These are phyloP conservation scores for Diadumene lineata DNA, from an alignment of 92 coral and sea anemone species.

Conservation along the genomic window DNA sequence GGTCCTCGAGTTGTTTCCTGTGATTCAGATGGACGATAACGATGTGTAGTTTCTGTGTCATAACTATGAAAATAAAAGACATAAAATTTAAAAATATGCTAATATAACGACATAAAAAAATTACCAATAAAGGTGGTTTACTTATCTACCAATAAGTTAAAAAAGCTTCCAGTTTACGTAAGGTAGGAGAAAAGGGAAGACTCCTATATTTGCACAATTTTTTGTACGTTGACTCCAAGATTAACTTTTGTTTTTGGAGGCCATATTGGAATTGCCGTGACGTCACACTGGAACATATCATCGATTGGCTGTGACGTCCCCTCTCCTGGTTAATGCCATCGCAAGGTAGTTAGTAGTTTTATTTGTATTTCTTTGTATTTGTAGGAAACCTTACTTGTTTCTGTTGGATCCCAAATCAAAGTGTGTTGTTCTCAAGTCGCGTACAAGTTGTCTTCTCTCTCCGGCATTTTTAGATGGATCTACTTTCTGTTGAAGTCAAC, in stretches of 20 bases:
- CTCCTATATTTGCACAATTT: too few species aligned
- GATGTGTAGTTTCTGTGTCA: slow-evolving; percentile 40
- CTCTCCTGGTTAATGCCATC: too few species aligned
- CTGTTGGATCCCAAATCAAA: slow-evolving; percentile 68
- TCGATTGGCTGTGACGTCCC: too few species aligned
- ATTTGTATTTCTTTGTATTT: too few species aligned
- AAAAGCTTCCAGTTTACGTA: too few species aligned
- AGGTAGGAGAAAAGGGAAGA: too few species aligned
- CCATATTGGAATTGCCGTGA: too few species aligned
- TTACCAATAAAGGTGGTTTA: not conserved
- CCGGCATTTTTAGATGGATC: slow-evolving; percentile 52
- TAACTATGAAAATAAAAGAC: slow-evolving; percentile 23
- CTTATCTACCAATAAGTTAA: too few species aligned
- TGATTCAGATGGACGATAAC: slow-evolving; percentile 16
- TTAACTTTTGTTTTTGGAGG: too few species aligned
- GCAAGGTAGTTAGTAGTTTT: too few species aligned
- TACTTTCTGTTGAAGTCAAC: slow-evolving; percentile 23
- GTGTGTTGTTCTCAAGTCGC: slow-evolving; percentile 77
- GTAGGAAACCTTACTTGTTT: slow-evolving; percentile 40
- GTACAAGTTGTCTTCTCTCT: slow-evolving; percentile 61
- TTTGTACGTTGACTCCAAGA: too few species aligned
- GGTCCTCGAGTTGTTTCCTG: not conserved
- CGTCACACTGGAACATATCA: too few species aligned
- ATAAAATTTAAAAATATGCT: not conserved
- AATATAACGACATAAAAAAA: not conserved